Evolutionary conservation across 2,797 vertebrate genomes (phyloP).

Genomic region (Chelmon rostratus): DNA sequence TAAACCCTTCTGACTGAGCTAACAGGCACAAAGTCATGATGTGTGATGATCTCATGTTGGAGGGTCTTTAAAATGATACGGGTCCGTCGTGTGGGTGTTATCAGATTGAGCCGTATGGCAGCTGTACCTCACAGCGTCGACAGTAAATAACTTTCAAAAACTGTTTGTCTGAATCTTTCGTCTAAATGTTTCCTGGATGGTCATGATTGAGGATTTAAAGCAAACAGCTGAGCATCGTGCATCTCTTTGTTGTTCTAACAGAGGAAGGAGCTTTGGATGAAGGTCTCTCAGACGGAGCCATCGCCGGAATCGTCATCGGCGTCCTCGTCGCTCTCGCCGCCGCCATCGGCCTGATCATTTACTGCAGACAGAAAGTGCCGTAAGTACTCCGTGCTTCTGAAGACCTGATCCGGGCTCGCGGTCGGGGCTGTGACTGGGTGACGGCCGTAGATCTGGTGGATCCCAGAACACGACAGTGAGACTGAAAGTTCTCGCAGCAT

Average conservation of each 20-base stretch:
- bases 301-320: conserved; percentile 85
- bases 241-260: conserved; percentile 5
- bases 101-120: too few relatives aligned
- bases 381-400: conserved; percentile 65
- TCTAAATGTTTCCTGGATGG: neutral
- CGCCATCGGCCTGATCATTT: conserved; percentile 57
- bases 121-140: neutral
- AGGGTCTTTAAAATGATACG: neutral
- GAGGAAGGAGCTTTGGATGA: conserved; percentile 49
- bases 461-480: neutral
- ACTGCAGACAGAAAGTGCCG: conserved; percentile 79
- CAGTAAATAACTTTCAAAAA: neutral
- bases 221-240: too few relatives aligned
- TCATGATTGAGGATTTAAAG: neutral
- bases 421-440: neutral
- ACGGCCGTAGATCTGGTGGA: too few relatives aligned
- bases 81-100: too few relatives aligned
- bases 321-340: conserved; percentile 61
- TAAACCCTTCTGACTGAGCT: too few relatives aligned
- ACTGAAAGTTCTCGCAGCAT: too few relatives aligned
- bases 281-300: conserved; percentile 83
- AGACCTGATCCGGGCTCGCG: neutral
- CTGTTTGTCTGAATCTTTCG: neutral
- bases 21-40: too few relatives aligned
- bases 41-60: neutral